Conservation (phyloP, 1,140 invertebrate species). For the Bactericera cockerelli region DNA sequence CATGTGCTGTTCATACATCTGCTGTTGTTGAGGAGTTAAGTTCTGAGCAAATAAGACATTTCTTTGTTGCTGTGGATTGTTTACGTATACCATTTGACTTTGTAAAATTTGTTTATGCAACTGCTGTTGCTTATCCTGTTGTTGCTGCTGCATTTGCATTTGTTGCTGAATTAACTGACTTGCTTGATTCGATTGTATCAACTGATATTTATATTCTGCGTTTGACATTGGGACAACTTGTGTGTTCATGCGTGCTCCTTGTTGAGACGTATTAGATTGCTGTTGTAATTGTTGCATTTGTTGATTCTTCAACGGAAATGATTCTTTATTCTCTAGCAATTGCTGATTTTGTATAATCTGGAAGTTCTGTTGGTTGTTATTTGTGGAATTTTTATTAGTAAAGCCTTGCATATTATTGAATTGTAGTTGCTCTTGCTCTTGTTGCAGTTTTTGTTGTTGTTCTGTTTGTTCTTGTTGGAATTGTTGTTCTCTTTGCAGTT, state of each 20-base stretch:
- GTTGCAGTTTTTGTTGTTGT: constrained; percentile 2
- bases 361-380: neutral
- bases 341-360: neutral
- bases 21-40: constrained; percentile 30
- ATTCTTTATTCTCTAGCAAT: neutral
- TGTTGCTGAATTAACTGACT: constrained; percentile 15
- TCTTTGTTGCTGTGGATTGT: constrained; percentile 18
- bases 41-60: constrained; percentile 24
- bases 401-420: constrained; percentile 17
- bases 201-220: neutral
- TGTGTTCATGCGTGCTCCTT: neutral
- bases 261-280: neutral
- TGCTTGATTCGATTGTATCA: constrained; percentile 5
- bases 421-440: neutral
- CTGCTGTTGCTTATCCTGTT: constrained; percentile 9
- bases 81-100: constrained; percentile 14
- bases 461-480: neutral
- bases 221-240: neutral
- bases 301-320: neutral
- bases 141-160: constrained; percentile 18
- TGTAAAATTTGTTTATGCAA: neutral
- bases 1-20: constrained; percentile 33
- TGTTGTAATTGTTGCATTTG: constrained; percentile 3
- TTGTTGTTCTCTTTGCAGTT: constrained; percentile 10
- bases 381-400: constrained; percentile 9